A percentile compares a stretch with the other conserved stretches of the same genome.
Evolutionary conservation across 2,888 invertebrate genomes (phyloP).

Genomic region (Eristalinus sepulchralis): DNA sequence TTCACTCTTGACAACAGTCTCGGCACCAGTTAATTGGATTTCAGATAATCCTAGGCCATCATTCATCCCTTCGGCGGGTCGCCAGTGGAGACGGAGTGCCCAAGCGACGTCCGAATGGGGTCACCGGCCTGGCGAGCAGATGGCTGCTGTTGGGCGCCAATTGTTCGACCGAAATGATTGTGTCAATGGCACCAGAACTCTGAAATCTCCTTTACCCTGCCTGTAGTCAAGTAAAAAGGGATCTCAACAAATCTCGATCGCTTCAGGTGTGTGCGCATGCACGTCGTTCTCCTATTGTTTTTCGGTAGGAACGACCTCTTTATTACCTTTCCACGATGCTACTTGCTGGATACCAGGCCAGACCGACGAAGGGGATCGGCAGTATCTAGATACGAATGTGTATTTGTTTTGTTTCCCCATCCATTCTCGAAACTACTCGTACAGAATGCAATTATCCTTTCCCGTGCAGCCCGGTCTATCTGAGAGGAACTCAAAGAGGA

Average conservation of each 20-base stretch:
- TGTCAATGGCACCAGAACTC: conserved; percentile 29
- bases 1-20: conserved; percentile 41
- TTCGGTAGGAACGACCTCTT: conserved; percentile 57
- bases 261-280: conserved; percentile 50
- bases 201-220: not conserved
- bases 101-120: not conserved
- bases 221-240: conserved; percentile 14
- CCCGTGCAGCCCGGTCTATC: not conserved
- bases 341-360: conserved; percentile 3
- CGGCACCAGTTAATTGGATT: conserved; percentile 50
- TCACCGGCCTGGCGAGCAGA: no score
- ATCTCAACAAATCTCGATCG: conserved; percentile 26
- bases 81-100: not conserved
- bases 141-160: conserved; percentile 58
- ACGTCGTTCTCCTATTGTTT: conserved; percentile 4
- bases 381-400: conserved; percentile 11
- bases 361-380: conserved; percentile 8
- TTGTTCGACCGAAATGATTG: not conserved
- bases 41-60: conserved; percentile 46
- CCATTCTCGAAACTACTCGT: not conserved
- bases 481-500: conserved; percentile 6
- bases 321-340: conserved; percentile 27
- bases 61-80: conserved; percentile 25
- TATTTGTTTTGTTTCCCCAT: conserved; percentile 2
- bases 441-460: not conserved